Conservation (phyloP, 2,797 vertebrate genomes). For the Passerculus sandwichensis region DNA sequence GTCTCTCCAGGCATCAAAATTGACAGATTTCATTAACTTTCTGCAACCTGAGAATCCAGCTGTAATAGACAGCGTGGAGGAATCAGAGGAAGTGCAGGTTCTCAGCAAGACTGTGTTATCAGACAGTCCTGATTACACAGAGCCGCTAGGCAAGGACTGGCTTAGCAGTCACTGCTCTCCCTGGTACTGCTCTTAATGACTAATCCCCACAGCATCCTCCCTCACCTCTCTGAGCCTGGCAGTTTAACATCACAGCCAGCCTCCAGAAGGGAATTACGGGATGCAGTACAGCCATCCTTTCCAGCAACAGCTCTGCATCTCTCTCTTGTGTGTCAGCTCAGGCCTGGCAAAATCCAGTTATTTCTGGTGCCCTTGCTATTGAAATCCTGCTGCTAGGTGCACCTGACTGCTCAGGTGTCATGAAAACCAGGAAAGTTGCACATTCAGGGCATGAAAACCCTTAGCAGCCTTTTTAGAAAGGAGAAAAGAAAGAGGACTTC, state of each 20-base stretch:
- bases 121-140: constrained; percentile 7
- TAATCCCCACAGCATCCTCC: constrained; percentile 38
- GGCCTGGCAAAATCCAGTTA: not conserved
- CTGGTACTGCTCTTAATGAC: constrained; percentile 30
- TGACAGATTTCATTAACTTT: constrained; percentile 60
- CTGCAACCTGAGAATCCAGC: constrained; percentile 42
- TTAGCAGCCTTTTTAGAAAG: not conserved
- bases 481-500: not conserved
- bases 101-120: constrained; percentile 1
- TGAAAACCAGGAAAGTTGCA: not conserved
- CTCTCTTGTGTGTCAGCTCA: not conserved
- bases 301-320: not conserved
- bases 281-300: not conserved
- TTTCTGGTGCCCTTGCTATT: not conserved
- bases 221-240: constrained; percentile 26
- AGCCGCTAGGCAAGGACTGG: not conserved
- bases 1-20: constrained; percentile 24
- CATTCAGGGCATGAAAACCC: not conserved
- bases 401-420: not conserved
- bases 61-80: constrained; percentile 9
- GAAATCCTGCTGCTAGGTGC: not conserved
- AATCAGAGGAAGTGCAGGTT: not conserved
- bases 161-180: not conserved
- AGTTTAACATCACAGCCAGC: constrained; percentile 11
- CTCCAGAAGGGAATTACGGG: not conserved